Evolutionary conservation across 2,113 vertebrate genomes (phyloP), one percentile per base, ranked within the genome.

Genomic region (Coptodon rendalli): DNA sequence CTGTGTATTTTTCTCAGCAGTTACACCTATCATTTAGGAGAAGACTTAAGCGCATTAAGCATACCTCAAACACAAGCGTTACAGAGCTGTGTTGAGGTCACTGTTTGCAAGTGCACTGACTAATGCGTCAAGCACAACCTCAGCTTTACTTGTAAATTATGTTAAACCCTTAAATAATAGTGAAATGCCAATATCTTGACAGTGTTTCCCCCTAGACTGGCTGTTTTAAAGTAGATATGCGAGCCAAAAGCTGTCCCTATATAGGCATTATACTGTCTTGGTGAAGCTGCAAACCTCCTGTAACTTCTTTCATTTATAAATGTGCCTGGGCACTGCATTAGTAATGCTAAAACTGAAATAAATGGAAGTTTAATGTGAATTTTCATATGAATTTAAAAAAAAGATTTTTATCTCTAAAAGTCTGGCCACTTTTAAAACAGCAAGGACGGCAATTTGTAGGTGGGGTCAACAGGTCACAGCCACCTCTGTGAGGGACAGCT

Each of bases 401-500:
- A 13, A 16, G 3, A 66, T 81, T 14, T 81, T 57, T 5, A 80
- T 45, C 9, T 50, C 2, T 66, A 16, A 56, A 27, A 50, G 68
- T 89, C 54, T 12, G 17, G 31, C 50, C 38, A 80, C 81, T 81
- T 85, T 87, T 29, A 80, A 79, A 90, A 86, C 68, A 40, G 61
- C 88, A 81, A 81, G 61, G 52, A 36, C n/a, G 81, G 80, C 85
- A 87, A 81, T 82, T 87, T 84, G 86, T 8, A 82, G 83, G 57
- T 40, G 43, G 80, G 91, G 85, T 93, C 86, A 87, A 63, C 38
- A 86, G 91, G 92, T 91, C 89, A 59, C 3, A 56, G 85, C 85
- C 52, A 87, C 90, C 84, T 89, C 66, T 80, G 3, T 36, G 88
- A 78, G 88, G 89, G 91, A 89, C 90, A 89, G 89, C 82, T 84